Evolutionary conservation across 1,140 invertebrate species (phyloP).

Genomic region (Drosophila triauraria): DNA sequence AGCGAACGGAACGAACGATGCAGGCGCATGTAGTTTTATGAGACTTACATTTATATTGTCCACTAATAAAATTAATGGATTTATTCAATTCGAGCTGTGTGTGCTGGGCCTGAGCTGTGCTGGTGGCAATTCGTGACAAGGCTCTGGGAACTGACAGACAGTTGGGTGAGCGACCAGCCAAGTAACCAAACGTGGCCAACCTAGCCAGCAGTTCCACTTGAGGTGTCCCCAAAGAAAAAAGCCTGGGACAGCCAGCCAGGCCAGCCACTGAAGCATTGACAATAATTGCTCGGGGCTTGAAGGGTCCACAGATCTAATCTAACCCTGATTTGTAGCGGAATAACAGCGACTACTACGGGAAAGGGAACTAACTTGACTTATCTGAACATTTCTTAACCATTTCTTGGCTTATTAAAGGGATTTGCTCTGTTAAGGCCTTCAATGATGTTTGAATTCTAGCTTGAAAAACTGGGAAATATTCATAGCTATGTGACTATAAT

Average conservation of each 20-base stretch:
- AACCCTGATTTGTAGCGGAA: conserved; percentile 39
- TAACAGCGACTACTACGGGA: conserved; percentile 4
- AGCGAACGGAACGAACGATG: conserved; percentile 49
- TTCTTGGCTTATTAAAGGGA: background rate
- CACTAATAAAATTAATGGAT: conserved; percentile 83
- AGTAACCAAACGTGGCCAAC: background rate
- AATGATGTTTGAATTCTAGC: background rate
- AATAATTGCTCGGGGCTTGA: conserved; percentile 36
- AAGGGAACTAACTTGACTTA: background rate
- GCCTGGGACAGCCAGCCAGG: conserved; percentile 29
- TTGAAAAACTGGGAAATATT: conserved; percentile 9
- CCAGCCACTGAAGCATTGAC: conserved; percentile 25
- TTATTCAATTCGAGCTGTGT: conserved; percentile 62
- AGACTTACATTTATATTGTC: conserved; percentile 76
- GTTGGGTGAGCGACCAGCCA: conserved; percentile 23
- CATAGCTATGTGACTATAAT: conserved; percentile 36
- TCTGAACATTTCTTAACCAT: background rate
- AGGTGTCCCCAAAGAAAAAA: conserved; percentile 23
- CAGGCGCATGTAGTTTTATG: conserved; percentile 68
- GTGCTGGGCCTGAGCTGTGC: conserved; percentile 61
- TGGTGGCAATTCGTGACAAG: conserved; percentile 71
- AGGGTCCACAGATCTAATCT: conserved; percentile 41
- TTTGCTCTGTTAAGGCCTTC: background rate
- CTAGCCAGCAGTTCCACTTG: conserved; percentile 68
- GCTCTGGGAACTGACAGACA: conserved; percentile 52